These are phyloP conservation scores for Acleris laterana DNA, from an alignment of 2,888 invertebrate genomes.

Conservation along the genomic window DNA sequence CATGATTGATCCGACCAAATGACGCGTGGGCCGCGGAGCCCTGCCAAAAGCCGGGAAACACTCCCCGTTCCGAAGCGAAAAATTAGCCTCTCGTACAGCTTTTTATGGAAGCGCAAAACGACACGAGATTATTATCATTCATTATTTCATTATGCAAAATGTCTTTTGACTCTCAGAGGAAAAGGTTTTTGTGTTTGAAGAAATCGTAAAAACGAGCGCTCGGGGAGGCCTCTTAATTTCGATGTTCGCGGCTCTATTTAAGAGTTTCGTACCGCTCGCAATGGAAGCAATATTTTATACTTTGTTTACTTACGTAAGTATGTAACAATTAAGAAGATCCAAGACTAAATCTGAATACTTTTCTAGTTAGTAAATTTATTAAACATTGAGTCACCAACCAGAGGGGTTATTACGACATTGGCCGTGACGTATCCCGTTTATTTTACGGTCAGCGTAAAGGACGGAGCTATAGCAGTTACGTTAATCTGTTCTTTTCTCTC, in stretches of 20 bases:
- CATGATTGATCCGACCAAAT: constrained; percentile 63
- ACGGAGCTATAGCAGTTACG: too few species aligned
- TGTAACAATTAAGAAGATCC: too few species aligned
- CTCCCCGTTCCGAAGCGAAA: constrained; percentile 33
- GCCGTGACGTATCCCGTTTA: too few species aligned
- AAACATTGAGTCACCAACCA: too few species aligned
- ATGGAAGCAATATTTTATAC: background rate
- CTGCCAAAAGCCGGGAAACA: constrained; percentile 39
- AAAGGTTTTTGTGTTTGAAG: constrained; percentile 7
- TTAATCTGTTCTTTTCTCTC: too few species aligned
- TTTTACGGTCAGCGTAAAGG: too few species aligned
- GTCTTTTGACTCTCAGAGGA: constrained; percentile 10
- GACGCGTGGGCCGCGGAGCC: constrained; percentile 47
- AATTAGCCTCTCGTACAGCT: constrained; percentile 17
- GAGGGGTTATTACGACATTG: too few species aligned
- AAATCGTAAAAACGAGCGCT: constrained; percentile 17
- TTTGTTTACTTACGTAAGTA: too few species aligned
- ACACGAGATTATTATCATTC: constrained; percentile 23
- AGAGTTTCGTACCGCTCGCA: background rate
- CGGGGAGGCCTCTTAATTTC: constrained; percentile 4
- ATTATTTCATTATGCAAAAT: constrained; percentile 23
- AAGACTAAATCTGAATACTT: too few species aligned
- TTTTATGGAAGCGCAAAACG: constrained; percentile 19
- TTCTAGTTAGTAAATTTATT: too few species aligned
- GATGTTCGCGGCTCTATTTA: constrained; percentile 3